Conservation (phyloP, 2,113 vertebrate species). For the Colius striatus region DNA sequence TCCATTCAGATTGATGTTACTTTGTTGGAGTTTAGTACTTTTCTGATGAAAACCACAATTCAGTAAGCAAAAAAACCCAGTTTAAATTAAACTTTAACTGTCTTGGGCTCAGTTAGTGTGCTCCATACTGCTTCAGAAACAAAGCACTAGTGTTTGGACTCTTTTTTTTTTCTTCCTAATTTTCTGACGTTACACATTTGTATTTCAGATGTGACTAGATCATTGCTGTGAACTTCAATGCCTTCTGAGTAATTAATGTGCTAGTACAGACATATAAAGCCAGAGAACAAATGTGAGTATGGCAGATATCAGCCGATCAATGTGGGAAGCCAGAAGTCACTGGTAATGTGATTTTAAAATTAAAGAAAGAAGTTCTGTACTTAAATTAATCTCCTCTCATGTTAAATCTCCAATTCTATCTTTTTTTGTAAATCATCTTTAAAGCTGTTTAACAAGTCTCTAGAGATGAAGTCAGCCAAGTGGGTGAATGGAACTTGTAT, state of each 20-base stretch:
- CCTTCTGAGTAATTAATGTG: background rate
- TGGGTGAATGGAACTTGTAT: slow-evolving; percentile 51
- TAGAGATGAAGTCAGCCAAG: slow-evolving; percentile 41
- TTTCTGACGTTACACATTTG: background rate
- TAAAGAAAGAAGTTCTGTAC: slow-evolving; percentile 32
- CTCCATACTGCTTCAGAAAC: slow-evolving; percentile 12
- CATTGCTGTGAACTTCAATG: background rate
- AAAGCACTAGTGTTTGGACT: background rate
- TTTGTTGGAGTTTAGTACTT: background rate
- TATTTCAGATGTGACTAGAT: slow-evolving; percentile 4
- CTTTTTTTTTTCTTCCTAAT: background rate
- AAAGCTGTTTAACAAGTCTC: slow-evolving; percentile 59
- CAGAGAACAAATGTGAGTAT: background rate
- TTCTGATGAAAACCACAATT: background rate
- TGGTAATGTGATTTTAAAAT: slow-evolving; percentile 12
- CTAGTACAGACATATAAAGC: background rate
- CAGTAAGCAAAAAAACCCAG: background rate
- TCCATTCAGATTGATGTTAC: background rate
- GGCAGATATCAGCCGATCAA: slow-evolving; percentile 33
- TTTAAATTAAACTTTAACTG: slow-evolving; percentile 2
- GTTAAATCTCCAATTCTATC: slow-evolving; percentile 56
- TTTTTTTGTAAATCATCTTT: slow-evolving; percentile 69
- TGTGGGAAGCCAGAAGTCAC: slow-evolving; percentile 24
- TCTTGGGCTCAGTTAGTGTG: background rate
- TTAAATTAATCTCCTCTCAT: slow-evolving; percentile 59